Conservation (phyloP, 2,113 vertebrate genomes). For the Caloenas nicobarica region DNA sequence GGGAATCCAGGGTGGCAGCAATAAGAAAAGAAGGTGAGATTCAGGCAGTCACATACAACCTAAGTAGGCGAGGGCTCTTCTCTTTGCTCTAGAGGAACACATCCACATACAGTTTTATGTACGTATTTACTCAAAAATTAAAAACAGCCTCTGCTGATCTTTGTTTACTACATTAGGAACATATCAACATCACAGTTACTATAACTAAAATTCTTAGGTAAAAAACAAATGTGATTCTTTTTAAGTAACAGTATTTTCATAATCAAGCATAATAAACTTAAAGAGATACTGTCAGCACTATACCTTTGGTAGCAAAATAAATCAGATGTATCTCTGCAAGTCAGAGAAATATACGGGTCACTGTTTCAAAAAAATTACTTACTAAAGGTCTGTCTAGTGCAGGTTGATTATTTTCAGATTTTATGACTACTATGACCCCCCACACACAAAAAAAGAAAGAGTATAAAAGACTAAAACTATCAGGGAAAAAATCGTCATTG, state of each 20-base stretch:
- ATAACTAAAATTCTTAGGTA: conserved; percentile 58
- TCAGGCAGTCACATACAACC: not conserved
- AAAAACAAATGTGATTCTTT: conserved; percentile 14
- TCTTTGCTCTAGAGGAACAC: not conserved
- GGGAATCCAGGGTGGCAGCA: not conserved
- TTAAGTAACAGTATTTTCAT: not conserved
- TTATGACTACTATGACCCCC: not conserved
- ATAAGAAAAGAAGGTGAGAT: not conserved
- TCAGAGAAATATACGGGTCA: not conserved
- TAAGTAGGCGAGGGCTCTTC: not conserved
- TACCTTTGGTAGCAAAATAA: not conserved
- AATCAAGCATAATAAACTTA: not conserved
- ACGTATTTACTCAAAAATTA: conserved; percentile 48
- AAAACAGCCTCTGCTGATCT: conserved; percentile 29
- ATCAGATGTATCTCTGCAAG: not conserved
- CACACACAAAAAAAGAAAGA: not conserved
- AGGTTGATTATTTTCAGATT: not conserved
- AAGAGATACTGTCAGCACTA: not conserved
- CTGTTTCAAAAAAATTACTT: not conserved
- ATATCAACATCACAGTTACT: conserved; percentile 39
- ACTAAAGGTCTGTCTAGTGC: not conserved
- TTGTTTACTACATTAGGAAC: conserved; percentile 52
- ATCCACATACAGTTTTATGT: conserved; percentile 32
- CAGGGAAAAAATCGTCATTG: not conserved
- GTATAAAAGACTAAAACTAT: not conserved